Evolutionary conservation across 2,113 vertebrate species (phyloP).

Genomic region (Numenius arquata): DNA sequence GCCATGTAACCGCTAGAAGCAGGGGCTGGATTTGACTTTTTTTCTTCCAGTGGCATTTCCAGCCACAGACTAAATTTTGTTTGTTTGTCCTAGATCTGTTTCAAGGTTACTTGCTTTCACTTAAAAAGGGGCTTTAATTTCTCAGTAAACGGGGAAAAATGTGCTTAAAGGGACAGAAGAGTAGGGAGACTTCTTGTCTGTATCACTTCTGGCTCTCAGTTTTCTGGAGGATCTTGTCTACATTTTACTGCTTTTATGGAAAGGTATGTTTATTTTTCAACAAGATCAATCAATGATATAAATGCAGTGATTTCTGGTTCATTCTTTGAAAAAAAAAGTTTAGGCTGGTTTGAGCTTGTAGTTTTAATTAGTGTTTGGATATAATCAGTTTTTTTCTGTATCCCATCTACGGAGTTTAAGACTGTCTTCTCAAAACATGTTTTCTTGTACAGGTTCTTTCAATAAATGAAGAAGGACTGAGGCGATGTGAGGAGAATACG

Average conservation of each 20-base stretch:
- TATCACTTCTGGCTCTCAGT: background rate
- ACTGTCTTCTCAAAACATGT: background rate
- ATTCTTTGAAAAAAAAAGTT: background rate
- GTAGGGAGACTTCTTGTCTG: background rate
- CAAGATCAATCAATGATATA: background rate
- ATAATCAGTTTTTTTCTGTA: background rate
- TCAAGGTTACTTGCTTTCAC: background rate
- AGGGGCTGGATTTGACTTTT: background rate
- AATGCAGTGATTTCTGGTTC: background rate
- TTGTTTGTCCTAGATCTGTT: background rate
- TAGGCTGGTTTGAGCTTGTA: background rate
- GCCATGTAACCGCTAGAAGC: background rate
- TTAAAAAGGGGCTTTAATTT: background rate
- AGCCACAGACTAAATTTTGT: background rate
- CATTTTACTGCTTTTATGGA: background rate
- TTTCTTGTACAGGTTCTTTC: slow-evolving; percentile 83
- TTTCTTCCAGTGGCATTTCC: background rate
- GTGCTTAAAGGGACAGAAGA: background rate
- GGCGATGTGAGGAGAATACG: slow-evolving; percentile 92
- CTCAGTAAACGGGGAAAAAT: background rate
- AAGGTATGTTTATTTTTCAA: background rate
- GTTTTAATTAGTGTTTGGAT: background rate
- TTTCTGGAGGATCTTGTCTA: background rate
- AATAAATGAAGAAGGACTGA: slow-evolving; percentile 94
- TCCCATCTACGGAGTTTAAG: background rate